These are phyloP conservation scores for Elachura formosa DNA, from an alignment of 2,113 vertebrate genomes.

Conservation along the genomic window DNA sequence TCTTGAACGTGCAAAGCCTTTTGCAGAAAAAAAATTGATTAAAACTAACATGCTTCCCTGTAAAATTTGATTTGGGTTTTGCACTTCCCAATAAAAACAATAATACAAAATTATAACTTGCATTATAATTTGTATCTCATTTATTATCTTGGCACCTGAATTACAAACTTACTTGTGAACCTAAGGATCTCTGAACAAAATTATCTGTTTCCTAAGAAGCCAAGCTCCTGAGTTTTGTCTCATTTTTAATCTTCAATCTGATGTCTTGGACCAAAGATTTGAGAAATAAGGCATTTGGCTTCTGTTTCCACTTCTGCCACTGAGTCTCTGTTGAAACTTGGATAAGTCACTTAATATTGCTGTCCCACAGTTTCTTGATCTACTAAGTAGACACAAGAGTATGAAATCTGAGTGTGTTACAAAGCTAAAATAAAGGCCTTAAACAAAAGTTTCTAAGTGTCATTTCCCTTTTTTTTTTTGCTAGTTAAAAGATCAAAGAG, in stretches of 20 bases:
- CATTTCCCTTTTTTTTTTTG: neutral
- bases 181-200: neutral
- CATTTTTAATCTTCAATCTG: neutral
- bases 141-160: slow-evolving; percentile 25
- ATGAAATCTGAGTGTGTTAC: neutral
- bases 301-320: slow-evolving; percentile 14
- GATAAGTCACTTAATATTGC: neutral
- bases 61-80: neutral
- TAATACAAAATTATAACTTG: neutral
- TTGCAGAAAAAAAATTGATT: neutral
- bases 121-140: neutral
- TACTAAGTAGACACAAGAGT: neutral
- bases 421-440: slow-evolving; percentile 26
- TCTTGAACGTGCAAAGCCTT: neutral
- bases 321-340: neutral
- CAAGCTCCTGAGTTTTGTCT: neutral
- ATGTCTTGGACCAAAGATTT: neutral
- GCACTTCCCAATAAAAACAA: slow-evolving; percentile 32
- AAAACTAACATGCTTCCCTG: neutral
- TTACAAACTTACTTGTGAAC: neutral
- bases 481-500: slow-evolving; percentile 25
- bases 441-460: slow-evolving; percentile 26
- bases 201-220: neutral
- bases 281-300: neutral
- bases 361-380: slow-evolving; percentile 5